A percentile compares a stretch with the other conserved stretches of the same genome.
Evolutionary conservation across 2,888 invertebrate genomes (phyloP).

Genomic region (Platerodrilus igneus): DNA sequence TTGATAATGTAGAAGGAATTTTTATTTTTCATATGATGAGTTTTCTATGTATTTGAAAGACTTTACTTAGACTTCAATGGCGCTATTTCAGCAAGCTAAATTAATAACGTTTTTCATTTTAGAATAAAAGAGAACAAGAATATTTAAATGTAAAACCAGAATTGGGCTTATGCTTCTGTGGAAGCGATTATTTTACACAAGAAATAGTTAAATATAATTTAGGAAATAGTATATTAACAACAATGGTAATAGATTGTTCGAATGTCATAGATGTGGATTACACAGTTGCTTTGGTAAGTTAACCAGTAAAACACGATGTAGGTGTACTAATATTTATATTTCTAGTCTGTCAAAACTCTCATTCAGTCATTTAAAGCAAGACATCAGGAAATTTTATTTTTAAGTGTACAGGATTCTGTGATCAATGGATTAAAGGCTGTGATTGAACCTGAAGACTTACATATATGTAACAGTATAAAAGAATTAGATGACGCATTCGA

Average conservation of each 20-base stretch:
- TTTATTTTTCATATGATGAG: no score
- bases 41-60: no score
- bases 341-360: no score
- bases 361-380: no score
- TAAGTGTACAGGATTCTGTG: conserved; percentile 6
- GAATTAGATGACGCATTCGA: conserved; percentile 7
- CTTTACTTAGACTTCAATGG: no score
- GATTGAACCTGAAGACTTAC: conserved; percentile 7
- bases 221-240: conserved; percentile 48
- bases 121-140: conserved; percentile 49
- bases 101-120: conserved; percentile 11
- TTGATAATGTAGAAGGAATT: no score
- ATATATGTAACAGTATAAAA: conserved; percentile 12
- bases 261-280: conserved; percentile 24
- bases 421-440: conserved; percentile 3
- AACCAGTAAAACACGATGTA: no score
- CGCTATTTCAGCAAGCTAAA: no score
- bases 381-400: conserved; percentile 9
- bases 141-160: conserved; percentile 60
- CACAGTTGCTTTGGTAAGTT: conserved; percentile 22
- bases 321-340: no score
- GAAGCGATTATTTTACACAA: conserved; percentile 60
- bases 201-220: conserved; percentile 53
- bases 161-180: conserved; percentile 66
- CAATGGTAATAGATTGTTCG: conserved; percentile 21